A percentile compares a stretch with the other conserved stretches of the same genome.
Evolutionary conservation across 2,888 invertebrate genomes (phyloP).

Genomic region (Dione juno): DNA sequence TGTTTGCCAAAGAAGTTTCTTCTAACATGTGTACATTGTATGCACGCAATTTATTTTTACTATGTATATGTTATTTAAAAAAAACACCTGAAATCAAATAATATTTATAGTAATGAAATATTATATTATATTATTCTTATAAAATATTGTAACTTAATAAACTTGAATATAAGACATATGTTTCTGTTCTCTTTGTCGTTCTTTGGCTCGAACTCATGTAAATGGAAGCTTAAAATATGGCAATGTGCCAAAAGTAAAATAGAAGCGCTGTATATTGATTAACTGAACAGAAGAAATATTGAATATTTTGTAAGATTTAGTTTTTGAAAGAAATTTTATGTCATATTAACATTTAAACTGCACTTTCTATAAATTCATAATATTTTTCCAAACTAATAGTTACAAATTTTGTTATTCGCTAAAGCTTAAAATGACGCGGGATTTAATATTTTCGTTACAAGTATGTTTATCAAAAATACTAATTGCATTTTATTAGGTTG

Average conservation of each 20-base stretch:
- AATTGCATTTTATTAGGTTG: neutral
- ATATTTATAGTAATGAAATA: no score
- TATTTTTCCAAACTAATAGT: neutral
- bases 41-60: no score
- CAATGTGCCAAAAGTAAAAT: conserved; percentile 43
- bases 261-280: conserved; percentile 39
- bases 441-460: neutral
- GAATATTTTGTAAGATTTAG: neutral
- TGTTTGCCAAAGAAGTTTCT: no score
- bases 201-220: neutral
- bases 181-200: neutral
- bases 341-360: neutral
- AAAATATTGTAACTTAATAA: neutral
- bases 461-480: no score
- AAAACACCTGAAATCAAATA: no score
- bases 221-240: conserved; percentile 33
- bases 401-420: no score
- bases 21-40: no score
- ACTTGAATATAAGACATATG: neutral
- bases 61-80: no score
- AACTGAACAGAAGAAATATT: conserved; percentile 17
- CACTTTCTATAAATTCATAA: neutral
- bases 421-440: no score
- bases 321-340: neutral
- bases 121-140: no score